phyloP scores from a whole-genome alignment of 2,113 vertebrate species.

The Vombatus ursinus region DNA sequence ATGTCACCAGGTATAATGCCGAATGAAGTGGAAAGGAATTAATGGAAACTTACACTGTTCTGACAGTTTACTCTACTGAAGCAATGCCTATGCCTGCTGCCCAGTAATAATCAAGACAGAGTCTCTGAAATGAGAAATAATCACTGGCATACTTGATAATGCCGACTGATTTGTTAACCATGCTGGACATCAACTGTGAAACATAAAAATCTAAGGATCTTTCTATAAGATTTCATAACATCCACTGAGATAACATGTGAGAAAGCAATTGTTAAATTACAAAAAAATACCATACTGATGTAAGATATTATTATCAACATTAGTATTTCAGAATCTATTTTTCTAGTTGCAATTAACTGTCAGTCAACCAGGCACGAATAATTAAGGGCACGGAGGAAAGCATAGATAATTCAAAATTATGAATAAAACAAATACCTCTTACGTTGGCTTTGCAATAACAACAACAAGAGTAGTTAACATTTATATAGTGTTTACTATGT shows the following conservation, averaged over 20 bases:
- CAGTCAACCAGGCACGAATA: not conserved
- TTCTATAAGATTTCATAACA: not conserved
- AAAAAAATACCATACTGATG: not conserved
- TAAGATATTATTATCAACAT: not conserved
- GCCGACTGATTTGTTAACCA: not conserved
- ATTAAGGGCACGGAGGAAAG: not conserved
- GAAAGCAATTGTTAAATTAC: not conserved
- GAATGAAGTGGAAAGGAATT: slow-evolving; percentile 68
- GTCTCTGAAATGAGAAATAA: not conserved
- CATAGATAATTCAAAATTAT: not conserved
- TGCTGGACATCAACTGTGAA: not conserved
- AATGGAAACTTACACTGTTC: slow-evolving; percentile 62
- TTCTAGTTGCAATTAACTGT: not conserved
- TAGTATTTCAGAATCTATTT: not conserved
- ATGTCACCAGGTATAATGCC: slow-evolving; percentile 68
- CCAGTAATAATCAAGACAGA: slow-evolving; percentile 53
- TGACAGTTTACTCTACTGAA: slow-evolving; percentile 52
- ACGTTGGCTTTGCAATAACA: not conserved
- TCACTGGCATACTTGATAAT: not conserved
- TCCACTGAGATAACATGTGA: not conserved
- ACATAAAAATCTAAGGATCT: not conserved
- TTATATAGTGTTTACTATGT: not conserved
- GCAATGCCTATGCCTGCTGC: slow-evolving; percentile 51
- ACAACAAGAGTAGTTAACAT: not conserved
- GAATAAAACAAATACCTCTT: not conserved